phyloP scores from a whole-genome alignment of 2,888 invertebrate species.

The Entomobrya proxima region DNA sequence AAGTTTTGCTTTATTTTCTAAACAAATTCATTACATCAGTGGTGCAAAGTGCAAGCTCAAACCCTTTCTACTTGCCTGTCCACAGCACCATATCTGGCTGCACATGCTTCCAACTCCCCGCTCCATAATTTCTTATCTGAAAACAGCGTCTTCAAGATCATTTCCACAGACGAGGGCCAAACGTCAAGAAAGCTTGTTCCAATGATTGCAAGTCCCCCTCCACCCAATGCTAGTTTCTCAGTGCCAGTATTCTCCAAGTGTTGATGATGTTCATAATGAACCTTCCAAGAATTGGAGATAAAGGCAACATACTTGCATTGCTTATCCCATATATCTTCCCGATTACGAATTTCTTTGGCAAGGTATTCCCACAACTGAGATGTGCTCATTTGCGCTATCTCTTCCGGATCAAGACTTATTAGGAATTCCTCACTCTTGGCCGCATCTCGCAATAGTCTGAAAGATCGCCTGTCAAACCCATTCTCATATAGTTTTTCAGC shows the following conservation, averaged over 20 bases:
- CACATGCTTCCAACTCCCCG: constrained; percentile 92
- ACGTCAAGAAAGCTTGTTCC: constrained; percentile 93
- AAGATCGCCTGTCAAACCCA: constrained; percentile 87
- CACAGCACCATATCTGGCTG: constrained; percentile 77
- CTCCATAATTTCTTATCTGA: constrained; percentile 39
- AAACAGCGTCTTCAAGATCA: constrained; percentile 80
- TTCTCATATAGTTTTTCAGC: constrained; percentile 91
- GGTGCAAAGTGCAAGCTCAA: not conserved
- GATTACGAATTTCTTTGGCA: constrained; percentile 87
- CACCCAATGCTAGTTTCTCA: constrained; percentile 84
- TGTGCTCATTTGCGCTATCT: constrained; percentile 85
- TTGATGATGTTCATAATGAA: constrained; percentile 78
- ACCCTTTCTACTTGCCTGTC: constrained; percentile 22
- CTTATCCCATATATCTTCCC: constrained; percentile 82
- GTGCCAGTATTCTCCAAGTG: constrained; percentile 80
- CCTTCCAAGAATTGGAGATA: constrained; percentile 89
- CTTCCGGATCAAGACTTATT: constrained; percentile 84
- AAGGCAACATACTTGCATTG: constrained; percentile 92
- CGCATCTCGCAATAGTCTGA: constrained; percentile 80
- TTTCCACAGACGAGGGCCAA: constrained; percentile 87
- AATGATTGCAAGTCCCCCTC: constrained; percentile 93
- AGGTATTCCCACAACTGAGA: constrained; percentile 90
- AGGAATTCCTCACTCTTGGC: constrained; percentile 84
- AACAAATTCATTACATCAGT: not conserved
- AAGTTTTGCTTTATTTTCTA: not conserved